Base-by-base conservation (phyloP, 2,113 vertebrate species). In the Periophthalmodon schlosseri region DNA sequence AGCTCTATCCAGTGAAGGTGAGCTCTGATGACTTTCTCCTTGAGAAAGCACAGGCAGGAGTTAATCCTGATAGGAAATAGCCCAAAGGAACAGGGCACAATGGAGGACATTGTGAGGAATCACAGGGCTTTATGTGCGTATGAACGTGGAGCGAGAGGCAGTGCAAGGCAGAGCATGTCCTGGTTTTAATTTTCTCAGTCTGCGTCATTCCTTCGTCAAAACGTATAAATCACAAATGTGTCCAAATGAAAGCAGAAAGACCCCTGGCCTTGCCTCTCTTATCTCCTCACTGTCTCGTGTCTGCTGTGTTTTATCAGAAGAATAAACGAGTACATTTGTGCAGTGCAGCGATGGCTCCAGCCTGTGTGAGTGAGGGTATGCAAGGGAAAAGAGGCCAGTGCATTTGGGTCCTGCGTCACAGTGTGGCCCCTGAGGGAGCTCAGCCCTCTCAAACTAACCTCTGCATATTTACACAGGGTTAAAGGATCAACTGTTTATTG, bases 121-220 rank as follows among this genome's bases (percentile, higher is more conserved):
- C 82, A 85, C 86, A 84, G 76, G 84, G 74, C 81, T 85, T 83
- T 79, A 82, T 82, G 46, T 67, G 46, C 12, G 64, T 23, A 49
- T 69, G 61, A 72, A 76, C 65, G 28, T 44, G 50, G 73, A 81
- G 64, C 64, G 68, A 56, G 65, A 78, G 76, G 36, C 64, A 47
- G 74, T 2, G 1, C 64, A 71, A 49, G 74, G 69, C 74, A 80
- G 66, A 75, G 64, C 61, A 76, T 16, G 61, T 81, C 65, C 86
- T 76, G 80, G 80, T 85, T 92, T 91, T 81, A 77, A 85, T 81
- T 82, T 83, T 81, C 74, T 74, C 65, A 64, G 77, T 88, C 77
- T 91, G 86, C 82, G 82, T 92, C 90, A 91, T 84, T 73, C 54
- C 84, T 75, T 68, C 4, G 70, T 86, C 84, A 81, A 89, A 91